Base-by-base conservation (phyloP, 2,888 invertebrate genomes). In the Salpingus planirostris region DNA sequence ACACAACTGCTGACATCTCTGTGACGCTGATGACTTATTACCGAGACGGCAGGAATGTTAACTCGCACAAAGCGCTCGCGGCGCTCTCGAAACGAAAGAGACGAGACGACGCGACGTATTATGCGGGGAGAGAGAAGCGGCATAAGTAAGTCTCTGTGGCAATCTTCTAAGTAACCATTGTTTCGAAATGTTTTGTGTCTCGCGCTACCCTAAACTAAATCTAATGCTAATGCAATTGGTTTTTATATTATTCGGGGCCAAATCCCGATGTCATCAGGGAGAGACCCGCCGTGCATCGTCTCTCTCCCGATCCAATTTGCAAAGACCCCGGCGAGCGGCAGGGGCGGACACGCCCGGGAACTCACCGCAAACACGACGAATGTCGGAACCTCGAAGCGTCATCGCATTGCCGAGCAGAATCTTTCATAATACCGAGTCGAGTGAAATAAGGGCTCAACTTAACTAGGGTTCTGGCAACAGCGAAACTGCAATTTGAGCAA, bases 21-120 rank as follows among this genome's bases (percentile, higher is more conserved):
- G 54, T 48, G 55, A 53, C 54, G 54, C 52, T 58, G 57, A 60
- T 60, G 57, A 59, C 58, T 59, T 59, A 58, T 58, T 57, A 57
- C 50, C 50, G 43, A 41, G 44, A 39, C 33, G 43, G 43, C 41
- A 50, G 51, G 55, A 53, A 51, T 52, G 54, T 52, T 49, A 49
- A 51, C 50, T 50, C 46, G 43, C 40, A 49, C 46, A 44, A 51
- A 47, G 43, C 42, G 42, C 33, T 24, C 22, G n/a, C n/a, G 33
- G 40, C 42, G n/a, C n/a, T n/a, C n/a, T n/a, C n/a, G n/a, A n/a
- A n/a, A n/a, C n/a, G n/a, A n/a, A n/a, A n/a, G n/a, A n/a, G n/a
- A n/a, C n/a, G n/a, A n/a, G n/a, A n/a, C n/a, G n/a, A n/a, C n/a
- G n/a, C n/a, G n/a, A n/a, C n/a, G n/a, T n/a, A n/a, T n/a, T n/a